Percentiles rank a stretch among this genome's conserved stretches.
Conservation (phyloP, 1,140 invertebrate species). For the Aphelinus certus region DNA sequence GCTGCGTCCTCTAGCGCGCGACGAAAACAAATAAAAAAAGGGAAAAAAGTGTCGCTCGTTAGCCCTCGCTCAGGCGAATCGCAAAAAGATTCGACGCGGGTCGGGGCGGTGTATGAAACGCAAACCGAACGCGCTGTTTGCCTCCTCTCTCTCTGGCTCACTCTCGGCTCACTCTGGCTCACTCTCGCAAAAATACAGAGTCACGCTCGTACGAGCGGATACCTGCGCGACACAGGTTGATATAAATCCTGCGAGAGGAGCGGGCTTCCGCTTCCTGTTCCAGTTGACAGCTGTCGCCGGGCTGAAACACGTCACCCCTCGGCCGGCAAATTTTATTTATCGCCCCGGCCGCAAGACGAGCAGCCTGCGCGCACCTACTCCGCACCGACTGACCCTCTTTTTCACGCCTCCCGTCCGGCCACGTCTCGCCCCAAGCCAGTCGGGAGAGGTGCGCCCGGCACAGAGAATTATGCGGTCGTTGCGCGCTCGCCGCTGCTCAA, state of each 20-base stretch:
- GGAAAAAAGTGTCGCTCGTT: too few species aligned
- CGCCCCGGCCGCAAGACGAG: slow-evolving; percentile 15
- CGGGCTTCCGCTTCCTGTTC: slow-evolving; percentile 52
- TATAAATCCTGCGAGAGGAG: slow-evolving; percentile 55
- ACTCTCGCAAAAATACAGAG: not conserved
- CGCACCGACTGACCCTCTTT: slow-evolving; percentile 1
- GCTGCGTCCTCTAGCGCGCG: not conserved
- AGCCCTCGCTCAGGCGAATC: too few species aligned
- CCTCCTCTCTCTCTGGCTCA: not conserved
- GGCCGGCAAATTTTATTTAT: slow-evolving; percentile 55
- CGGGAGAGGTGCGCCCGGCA: too few species aligned
- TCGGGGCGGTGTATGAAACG: not conserved
- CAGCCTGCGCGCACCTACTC: not conserved
- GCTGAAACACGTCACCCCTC: slow-evolving; percentile 51
- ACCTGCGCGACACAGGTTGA: slow-evolving; percentile 40
- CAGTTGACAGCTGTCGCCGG: slow-evolving; percentile 54
- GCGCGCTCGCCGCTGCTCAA: too few species aligned
- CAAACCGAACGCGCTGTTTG: slow-evolving; percentile 1
- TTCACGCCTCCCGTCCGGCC: not conserved
- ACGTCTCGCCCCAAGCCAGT: too few species aligned
- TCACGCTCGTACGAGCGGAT: slow-evolving; percentile 22
- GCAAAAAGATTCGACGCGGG: too few species aligned
- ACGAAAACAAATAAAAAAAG: not conserved
- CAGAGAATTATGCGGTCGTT: too few species aligned
- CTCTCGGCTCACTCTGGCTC: not conserved